A percentile compares a stretch with the other conserved stretches of the same genome.
Evolutionary conservation across 2,113 vertebrate genomes (phyloP).

Genomic region (Bettongia penicillata): DNA sequence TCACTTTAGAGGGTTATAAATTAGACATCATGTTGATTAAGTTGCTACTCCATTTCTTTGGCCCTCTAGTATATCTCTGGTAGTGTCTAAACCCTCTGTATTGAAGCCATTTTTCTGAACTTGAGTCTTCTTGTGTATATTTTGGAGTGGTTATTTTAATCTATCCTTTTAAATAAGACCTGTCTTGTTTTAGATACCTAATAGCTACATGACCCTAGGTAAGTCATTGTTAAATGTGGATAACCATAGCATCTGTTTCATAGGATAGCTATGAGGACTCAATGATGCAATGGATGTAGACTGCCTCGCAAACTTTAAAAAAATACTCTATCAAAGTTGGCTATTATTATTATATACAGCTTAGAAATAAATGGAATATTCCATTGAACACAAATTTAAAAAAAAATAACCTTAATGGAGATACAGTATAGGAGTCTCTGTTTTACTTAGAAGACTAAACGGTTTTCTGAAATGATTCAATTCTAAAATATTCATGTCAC

Average conservation of each 20-base stretch:
- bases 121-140: constrained; percentile 4
- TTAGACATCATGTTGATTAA: constrained; percentile 17
- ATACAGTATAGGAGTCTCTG: background rate
- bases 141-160: constrained; percentile 26
- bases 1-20: constrained; percentile 17
- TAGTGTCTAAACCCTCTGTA: background rate
- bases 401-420: background rate
- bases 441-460: background rate
- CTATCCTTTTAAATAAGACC: background rate
- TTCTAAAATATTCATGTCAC: background rate
- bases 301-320: background rate
- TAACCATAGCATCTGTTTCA: background rate
- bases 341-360: background rate
- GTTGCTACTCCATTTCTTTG: background rate
- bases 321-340: background rate
- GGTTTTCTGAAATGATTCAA: background rate
- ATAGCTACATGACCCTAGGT: background rate
- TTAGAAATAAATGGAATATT: background rate
- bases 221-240: background rate
- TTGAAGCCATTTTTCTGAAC: background rate
- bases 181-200: background rate
- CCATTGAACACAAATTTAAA: background rate
- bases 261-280: background rate
- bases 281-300: background rate
- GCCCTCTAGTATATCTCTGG: background rate